phyloP scores from a whole-genome alignment of 2,113 vertebrate species.

The Podiceps cristatus region DNA sequence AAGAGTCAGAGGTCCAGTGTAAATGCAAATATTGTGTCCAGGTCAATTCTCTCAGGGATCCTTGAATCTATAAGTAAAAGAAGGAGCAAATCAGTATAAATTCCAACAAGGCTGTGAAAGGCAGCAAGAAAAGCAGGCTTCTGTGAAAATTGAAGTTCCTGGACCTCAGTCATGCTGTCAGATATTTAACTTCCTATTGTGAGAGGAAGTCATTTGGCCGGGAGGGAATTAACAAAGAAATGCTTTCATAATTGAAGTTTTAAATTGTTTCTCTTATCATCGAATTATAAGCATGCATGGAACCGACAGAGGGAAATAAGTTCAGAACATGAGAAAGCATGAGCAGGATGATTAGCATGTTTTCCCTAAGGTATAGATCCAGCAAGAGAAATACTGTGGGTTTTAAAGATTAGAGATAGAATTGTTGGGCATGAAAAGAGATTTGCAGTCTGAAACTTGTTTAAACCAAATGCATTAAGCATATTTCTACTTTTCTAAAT shows the following conservation, averaged over 20 bases:
- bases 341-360: background rate
- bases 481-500: background rate
- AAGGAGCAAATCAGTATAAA: background rate
- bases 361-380: background rate
- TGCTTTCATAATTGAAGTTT: slow-evolving; percentile 42
- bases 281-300: slow-evolving; percentile 22
- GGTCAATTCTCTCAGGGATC: background rate
- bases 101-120: background rate
- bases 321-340: background rate
- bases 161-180: slow-evolving; percentile 17
- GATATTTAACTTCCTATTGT: slow-evolving; percentile 42
- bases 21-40: background rate
- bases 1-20: background rate
- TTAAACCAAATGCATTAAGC: background rate
- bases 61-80: background rate
- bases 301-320: background rate
- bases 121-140: background rate
- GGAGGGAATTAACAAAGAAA: slow-evolving; percentile 46
- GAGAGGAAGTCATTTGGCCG: slow-evolving; percentile 43
- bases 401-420: background rate
- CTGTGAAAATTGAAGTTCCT: background rate
- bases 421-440: background rate
- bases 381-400: background rate
- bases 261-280: slow-evolving; percentile 45
- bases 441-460: background rate